Conservation (phyloP, 2,113 vertebrate species). For the Chaenogobius annularis region DNA sequence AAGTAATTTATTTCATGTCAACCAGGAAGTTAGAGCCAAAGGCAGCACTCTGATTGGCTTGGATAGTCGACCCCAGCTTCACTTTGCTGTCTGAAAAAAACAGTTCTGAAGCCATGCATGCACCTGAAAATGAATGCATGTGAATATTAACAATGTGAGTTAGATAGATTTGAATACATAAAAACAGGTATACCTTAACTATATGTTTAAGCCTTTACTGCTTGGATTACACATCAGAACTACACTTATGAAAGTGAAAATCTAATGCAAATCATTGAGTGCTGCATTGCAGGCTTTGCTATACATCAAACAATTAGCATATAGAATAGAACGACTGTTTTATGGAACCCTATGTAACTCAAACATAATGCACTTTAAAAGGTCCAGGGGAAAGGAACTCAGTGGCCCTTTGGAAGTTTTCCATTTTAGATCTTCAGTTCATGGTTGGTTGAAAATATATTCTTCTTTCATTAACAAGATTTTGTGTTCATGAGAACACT, state of each 20-base stretch:
- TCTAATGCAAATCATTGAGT: conserved; percentile 43
- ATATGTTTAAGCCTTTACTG: background rate
- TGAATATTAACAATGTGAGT: too few species aligned
- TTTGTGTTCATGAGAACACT: too few species aligned
- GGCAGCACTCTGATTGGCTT: too few species aligned
- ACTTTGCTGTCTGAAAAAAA: too few species aligned
- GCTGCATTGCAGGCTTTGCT: conserved; percentile 27
- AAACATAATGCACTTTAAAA: conserved; percentile 28
- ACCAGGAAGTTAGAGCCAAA: too few species aligned
- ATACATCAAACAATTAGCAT: conserved; percentile 40
- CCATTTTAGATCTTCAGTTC: background rate
- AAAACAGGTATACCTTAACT: too few species aligned
- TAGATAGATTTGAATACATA: too few species aligned
- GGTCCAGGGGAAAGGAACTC: conserved; percentile 28
- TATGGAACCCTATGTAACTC: conserved; percentile 22
- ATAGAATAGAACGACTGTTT: conserved; percentile 28
- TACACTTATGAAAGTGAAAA: conserved; percentile 22
- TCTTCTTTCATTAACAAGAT: background rate
- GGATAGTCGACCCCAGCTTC: too few species aligned
- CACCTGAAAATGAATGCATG: too few species aligned
- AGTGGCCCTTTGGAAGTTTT: conserved; percentile 29
- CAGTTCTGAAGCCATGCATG: too few species aligned
- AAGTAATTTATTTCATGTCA: too few species aligned
- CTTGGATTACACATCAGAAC: background rate
- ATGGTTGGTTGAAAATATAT: background rate